phyloP scores from a whole-genome alignment of 1,140 invertebrate species.

The Sesamia nonagrioides region DNA sequence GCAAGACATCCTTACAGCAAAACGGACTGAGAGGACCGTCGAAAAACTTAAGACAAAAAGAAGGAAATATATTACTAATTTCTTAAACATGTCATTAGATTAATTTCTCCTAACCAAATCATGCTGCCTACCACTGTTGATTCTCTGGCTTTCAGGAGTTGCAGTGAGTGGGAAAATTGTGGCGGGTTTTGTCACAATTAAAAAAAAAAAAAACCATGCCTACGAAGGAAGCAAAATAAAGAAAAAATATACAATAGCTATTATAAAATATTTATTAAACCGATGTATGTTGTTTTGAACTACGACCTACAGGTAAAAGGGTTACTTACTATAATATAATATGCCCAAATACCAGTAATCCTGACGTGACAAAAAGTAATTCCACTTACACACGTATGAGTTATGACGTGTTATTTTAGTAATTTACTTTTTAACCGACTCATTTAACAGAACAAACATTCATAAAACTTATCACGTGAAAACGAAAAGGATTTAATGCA shows the following conservation, averaged over 20 bases:
- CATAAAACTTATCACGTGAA: slow-evolving; percentile 12
- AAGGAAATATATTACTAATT: background rate
- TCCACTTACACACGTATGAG: background rate
- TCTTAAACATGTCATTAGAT: background rate
- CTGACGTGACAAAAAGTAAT: slow-evolving; percentile 29
- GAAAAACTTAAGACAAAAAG: background rate
- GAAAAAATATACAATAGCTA: background rate
- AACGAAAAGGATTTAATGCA: slow-evolving; percentile 14
- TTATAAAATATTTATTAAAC: background rate
- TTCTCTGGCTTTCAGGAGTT: no score
- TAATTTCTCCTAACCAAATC: no score
- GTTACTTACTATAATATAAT: no score
- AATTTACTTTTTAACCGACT: background rate
- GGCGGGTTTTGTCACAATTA: no score
- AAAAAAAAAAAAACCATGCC: no score
- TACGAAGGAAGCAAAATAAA: slow-evolving; percentile 7
- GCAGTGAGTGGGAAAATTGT: no score
- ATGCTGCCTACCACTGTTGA: no score
- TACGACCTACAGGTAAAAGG: slow-evolving; percentile 27
- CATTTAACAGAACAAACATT: slow-evolving; percentile 6
- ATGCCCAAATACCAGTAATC: background rate
- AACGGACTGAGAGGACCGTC: background rate
- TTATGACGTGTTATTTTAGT: slow-evolving; percentile 22
- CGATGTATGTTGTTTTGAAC: background rate
- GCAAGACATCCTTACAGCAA: slow-evolving; percentile 27